phyloP scores from a whole-genome alignment of 2,888 invertebrate genomes.

The Dolomedes plantarius region DNA sequence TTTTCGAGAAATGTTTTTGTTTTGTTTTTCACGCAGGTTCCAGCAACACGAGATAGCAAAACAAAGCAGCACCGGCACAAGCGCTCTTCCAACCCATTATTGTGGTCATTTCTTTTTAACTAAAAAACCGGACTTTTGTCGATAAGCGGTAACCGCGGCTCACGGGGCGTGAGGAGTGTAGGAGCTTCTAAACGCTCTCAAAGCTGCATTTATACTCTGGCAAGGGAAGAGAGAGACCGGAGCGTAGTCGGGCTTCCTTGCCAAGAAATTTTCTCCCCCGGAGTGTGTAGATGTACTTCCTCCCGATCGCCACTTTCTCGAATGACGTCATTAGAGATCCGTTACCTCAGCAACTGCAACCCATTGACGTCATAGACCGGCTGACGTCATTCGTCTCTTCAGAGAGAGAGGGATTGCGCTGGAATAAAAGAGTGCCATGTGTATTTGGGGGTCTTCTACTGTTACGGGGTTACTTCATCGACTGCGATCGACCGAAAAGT shows the following conservation, averaged over 20 bases:
- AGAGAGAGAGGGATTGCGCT: not conserved
- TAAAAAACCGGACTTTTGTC: not conserved
- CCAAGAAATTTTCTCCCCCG: not conserved
- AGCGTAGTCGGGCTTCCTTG: not conserved
- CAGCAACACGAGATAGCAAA: not conserved
- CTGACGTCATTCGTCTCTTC: not conserved
- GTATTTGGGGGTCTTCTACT: not conserved
- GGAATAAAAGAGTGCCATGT: not conserved
- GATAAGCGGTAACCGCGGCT: too few relatives aligned
- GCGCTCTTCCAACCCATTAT: conserved; percentile 18
- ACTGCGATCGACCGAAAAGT: too few relatives aligned
- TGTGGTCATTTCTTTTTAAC: not conserved
- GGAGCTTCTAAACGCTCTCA: not conserved
- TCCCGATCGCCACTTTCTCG: not conserved
- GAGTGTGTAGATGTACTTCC: not conserved
- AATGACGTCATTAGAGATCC: conserved; percentile 16
- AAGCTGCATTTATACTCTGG: conserved; percentile 19
- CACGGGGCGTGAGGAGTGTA: not conserved
- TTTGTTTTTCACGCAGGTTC: not conserved
- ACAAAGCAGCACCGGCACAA: not conserved
- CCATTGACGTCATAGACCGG: conserved; percentile 4
- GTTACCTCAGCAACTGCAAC: conserved; percentile 28
- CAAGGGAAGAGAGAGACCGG: not conserved
- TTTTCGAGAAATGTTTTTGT: too few relatives aligned
- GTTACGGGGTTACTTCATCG: not conserved